phyloP scores from a whole-genome alignment of 2,888 invertebrate genomes.

The Rhogogaster chlorosoma region DNA sequence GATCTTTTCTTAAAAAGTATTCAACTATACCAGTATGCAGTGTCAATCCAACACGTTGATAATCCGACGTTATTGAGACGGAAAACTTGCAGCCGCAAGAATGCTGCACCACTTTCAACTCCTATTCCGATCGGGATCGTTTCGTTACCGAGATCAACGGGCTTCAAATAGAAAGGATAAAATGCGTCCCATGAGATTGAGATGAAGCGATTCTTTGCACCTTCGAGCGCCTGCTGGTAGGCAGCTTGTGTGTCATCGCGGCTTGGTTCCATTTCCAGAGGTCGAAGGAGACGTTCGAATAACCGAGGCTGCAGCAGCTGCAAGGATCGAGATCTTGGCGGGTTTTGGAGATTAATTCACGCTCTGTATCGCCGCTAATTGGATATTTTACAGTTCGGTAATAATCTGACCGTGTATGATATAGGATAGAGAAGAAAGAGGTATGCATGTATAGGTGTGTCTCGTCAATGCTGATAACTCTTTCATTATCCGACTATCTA shows the following conservation, averaged over 20 bases:
- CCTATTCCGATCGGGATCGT: background rate
- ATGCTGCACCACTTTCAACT: conserved; percentile 19
- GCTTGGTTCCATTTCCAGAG: background rate
- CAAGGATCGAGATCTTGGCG: background rate
- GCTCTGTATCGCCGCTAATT: background rate
- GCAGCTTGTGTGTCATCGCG: background rate
- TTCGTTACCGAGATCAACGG: background rate
- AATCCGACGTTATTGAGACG: background rate
- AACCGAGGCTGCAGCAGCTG: background rate
- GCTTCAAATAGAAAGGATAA: conserved; percentile 20
- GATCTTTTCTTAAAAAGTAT: background rate
- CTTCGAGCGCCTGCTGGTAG: conserved; percentile 1
- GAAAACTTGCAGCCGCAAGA: background rate
- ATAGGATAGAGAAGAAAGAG: background rate
- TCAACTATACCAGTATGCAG: background rate
- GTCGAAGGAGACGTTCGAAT: background rate
- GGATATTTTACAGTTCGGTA: background rate
- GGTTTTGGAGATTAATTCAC: background rate
- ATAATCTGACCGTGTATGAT: background rate
- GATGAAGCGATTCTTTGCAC: background rate
- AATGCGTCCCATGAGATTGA: background rate
- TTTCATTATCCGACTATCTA: conserved; percentile 3
- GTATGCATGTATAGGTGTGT: background rate
- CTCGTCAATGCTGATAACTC: background rate
- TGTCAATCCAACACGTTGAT: background rate